Evolutionary conservation across 35 echinoderm and acorn worm genomes (phyloP).

Genomic region (Stichopus chloronotus): DNA sequence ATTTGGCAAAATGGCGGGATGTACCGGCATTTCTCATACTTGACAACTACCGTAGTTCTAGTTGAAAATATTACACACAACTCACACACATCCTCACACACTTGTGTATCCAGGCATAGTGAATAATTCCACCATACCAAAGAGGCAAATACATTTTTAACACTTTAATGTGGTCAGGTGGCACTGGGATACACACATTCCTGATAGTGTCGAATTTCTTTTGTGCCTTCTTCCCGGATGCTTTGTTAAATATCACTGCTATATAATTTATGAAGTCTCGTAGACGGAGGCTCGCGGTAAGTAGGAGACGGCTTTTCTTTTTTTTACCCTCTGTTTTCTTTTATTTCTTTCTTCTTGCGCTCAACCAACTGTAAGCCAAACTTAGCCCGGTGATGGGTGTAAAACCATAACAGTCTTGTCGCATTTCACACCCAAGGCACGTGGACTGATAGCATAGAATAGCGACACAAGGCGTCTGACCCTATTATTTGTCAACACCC

Average conservation of each 20-base stretch:
- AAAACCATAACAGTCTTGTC: constrained; percentile 1
- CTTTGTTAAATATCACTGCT: constrained; percentile 30
- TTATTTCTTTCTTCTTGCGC: neutral
- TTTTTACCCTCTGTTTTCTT: neutral
- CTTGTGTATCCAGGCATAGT: no score
- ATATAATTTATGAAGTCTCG: neutral
- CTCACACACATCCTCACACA: no score
- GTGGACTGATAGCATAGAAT: neutral
- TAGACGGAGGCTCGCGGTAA: neutral
- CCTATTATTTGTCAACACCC: constrained; percentile 1
- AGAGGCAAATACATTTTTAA: constrained; percentile 15
- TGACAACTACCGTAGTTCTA: no score
- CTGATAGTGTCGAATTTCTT: constrained; percentile 26
- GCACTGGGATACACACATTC: neutral
- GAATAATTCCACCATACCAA: neutral
- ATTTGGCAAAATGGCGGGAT: no score
- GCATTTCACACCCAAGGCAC: constrained; percentile 7
- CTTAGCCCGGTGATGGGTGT: neutral
- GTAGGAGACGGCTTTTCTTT: neutral
- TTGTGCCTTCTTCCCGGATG: constrained; percentile 9
- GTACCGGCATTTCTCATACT: no score
- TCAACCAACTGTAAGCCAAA: constrained; percentile 7
- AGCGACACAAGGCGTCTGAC: neutral
- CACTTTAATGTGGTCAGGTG: constrained; percentile 42
- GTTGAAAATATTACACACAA: no score